Conservation (phyloP, 2,113 vertebrate species). For the Strix aluco region DNA sequence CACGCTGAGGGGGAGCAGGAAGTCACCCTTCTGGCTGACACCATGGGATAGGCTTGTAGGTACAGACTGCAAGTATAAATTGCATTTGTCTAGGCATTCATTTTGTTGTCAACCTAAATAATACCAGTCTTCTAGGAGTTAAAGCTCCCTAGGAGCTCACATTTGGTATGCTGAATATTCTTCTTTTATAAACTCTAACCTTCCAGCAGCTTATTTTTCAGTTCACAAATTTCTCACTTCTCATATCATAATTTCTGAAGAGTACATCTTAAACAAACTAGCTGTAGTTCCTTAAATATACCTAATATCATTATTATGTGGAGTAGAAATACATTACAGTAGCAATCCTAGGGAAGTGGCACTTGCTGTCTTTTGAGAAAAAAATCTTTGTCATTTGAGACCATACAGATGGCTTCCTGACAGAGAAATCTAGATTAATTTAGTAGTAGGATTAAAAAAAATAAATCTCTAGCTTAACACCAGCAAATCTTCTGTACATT, state of each 20-base stretch:
- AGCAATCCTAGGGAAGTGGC: neutral
- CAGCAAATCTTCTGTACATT: neutral
- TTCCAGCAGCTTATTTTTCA: neutral
- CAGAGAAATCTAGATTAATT: conserved; percentile 23
- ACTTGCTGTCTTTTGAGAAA: neutral
- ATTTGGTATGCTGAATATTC: neutral
- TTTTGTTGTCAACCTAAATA: neutral
- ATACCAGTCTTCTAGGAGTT: neutral
- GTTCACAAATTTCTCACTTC: neutral
- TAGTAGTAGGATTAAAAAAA: neutral
- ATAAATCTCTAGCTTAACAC: neutral
- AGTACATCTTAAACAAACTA: neutral
- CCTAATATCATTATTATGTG: neutral
- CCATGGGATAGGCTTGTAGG: neutral
- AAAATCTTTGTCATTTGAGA: neutral
- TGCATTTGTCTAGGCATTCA: neutral
- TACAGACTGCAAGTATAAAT: neutral
- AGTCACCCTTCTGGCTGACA: neutral
- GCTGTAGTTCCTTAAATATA: neutral
- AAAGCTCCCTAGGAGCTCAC: neutral
- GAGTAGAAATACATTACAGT: neutral
- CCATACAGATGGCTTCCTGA: neutral
- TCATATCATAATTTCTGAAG: neutral
- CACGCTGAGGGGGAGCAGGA: neutral
- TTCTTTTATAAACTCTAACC: neutral